phyloP scores from a whole-genome alignment of 2,888 invertebrate genomes.

The Hoplodrina blanda region DNA sequence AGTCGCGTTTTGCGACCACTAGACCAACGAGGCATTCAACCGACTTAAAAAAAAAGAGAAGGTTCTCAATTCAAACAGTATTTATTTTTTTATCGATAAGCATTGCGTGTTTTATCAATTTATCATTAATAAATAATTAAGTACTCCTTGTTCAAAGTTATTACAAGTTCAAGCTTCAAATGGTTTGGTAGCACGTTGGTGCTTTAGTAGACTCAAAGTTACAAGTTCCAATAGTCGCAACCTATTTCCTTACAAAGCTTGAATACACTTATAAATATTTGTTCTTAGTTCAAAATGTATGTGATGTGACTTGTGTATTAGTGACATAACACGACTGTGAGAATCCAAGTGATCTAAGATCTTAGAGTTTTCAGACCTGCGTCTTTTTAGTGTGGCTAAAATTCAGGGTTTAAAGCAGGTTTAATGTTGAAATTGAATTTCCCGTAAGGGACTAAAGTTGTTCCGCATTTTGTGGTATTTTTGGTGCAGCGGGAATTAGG shows the following conservation, averaged over 20 bases:
- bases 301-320: conserved; percentile 5
- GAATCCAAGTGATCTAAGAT: not conserved
- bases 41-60: too few species aligned
- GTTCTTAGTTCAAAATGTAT: not conserved
- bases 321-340: not conserved
- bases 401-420: too few species aligned
- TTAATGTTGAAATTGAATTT: too few species aligned
- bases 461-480: too few species aligned
- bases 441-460: too few species aligned
- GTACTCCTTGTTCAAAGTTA: not conserved
- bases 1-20: too few species aligned
- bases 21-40: too few species aligned
- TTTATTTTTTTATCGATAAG: not conserved
- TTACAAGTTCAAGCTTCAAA: conserved; percentile 39
- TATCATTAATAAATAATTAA: conserved; percentile 11
- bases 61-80: too few species aligned
- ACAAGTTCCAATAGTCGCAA: conserved; percentile 13
- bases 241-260: not conserved
- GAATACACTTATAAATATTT: not conserved
- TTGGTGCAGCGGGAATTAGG: too few species aligned
- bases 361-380: too few species aligned
- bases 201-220: conserved; percentile 17
- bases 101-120: conserved; percentile 29
- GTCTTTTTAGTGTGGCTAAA: too few species aligned
- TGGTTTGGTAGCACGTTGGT: conserved; percentile 21